phyloP scores from a whole-genome alignment of 2,797 vertebrate species.

The Lates japonicus region DNA sequence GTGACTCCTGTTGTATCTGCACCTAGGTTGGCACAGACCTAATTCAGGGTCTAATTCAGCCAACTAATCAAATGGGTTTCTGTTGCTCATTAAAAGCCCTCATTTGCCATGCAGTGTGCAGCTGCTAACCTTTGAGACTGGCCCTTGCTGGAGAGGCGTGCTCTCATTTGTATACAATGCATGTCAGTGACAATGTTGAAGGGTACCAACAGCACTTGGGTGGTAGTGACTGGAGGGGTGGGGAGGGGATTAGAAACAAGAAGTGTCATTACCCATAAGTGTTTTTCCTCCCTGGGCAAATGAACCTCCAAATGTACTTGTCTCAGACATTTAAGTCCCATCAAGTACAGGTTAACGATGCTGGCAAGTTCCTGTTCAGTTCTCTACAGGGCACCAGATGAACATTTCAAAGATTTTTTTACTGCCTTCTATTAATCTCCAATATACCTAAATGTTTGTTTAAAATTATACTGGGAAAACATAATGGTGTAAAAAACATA shows the following conservation, averaged over 20 bases:
- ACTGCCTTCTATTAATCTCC: not conserved
- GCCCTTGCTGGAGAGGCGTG: conserved; percentile 48
- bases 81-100: conserved; percentile 69
- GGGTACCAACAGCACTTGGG: conserved; percentile 57
- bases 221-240: conserved; percentile 2
- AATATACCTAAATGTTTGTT: not conserved
- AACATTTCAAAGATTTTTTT: not conserved
- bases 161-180: conserved; percentile 73
- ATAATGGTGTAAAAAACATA: too few relatives aligned
- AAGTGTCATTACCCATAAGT: conserved; percentile 51
- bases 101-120: conserved; percentile 68
- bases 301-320: conserved; percentile 13
- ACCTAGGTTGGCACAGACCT: not conserved
- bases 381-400: not conserved
- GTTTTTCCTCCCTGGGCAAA: conserved; percentile 33
- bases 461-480: not conserved
- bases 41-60: conserved; percentile 33
- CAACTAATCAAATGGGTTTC: conserved; percentile 57
- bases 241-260: conserved; percentile 53
- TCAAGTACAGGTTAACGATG: conserved; percentile 15
- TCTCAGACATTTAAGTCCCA: conserved; percentile 10
- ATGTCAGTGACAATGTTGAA: conserved; percentile 64
- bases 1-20: conserved; percentile 19
- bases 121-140: conserved; percentile 71
- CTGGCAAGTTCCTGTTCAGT: not conserved